These are phyloP conservation scores for Drosophila paranaensis DNA, from an alignment of 2,888 invertebrate species.

Conservation along the genomic window DNA sequence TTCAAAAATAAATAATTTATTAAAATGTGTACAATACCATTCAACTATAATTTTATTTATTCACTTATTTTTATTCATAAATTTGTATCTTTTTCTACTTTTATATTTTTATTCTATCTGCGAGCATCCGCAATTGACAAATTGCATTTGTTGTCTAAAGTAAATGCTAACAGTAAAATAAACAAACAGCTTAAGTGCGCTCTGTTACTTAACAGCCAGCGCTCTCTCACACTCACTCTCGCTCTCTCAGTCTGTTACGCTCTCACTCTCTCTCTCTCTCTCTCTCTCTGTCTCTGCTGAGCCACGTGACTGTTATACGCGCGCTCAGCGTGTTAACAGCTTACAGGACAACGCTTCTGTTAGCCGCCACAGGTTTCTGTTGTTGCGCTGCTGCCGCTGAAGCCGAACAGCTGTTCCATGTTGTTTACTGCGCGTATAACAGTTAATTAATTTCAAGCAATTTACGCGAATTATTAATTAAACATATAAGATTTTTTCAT, in stretches of 20 bases:
- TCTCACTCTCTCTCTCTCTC: no score
- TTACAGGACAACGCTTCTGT: constrained; percentile 54
- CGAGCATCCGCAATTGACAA: neutral
- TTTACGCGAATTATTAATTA: neutral
- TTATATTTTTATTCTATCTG: neutral
- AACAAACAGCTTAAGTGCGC: constrained; percentile 13
- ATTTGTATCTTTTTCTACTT: neutral
- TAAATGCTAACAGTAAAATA: constrained; percentile 19
- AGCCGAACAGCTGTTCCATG: constrained; percentile 55
- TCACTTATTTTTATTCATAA: neutral
- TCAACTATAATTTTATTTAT: neutral
- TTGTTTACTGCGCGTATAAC: constrained; percentile 58
- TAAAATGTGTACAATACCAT: no score
- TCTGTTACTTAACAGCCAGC: constrained; percentile 33
- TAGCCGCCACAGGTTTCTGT: constrained; percentile 72
- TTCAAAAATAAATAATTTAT: no score
- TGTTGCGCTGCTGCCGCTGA: constrained; percentile 37
- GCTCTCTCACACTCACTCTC: neutral
- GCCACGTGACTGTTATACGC: constrained; percentile 60
- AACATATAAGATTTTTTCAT: neutral
- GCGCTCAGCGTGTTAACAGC: constrained; percentile 22
- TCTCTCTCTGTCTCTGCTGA: no score
- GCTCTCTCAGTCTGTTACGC: constrained; percentile 26
- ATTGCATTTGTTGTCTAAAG: constrained; percentile 17
- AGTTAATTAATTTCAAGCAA: constrained; percentile 27